Evolutionary conservation across 2,797 vertebrate species (phyloP).

Genomic region (Hephaestus fuliginosus): DNA sequence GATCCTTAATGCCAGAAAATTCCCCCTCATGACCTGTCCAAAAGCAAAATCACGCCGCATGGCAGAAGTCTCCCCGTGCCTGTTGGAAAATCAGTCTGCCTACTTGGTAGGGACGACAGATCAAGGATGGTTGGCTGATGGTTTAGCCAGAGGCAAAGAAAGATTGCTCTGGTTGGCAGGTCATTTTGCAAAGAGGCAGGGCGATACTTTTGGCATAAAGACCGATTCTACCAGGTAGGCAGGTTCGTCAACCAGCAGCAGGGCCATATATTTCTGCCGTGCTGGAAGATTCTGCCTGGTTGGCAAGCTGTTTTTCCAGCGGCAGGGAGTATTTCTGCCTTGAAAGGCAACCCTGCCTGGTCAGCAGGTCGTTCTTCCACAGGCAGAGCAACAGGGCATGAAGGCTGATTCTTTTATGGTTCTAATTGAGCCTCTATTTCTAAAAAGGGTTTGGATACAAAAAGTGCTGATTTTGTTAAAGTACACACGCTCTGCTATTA

Average conservation of each 20-base stretch:
- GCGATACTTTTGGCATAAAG: constrained; percentile 30
- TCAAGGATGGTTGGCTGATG: background rate
- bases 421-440: constrained; percentile 12
- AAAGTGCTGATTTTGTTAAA: background rate
- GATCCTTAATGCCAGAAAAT: background rate
- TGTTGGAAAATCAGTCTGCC: constrained; percentile 28
- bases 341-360: constrained; percentile 13
- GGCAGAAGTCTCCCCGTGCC: background rate
- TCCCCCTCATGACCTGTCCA: background rate
- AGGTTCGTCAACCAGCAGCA: constrained; percentile 7
- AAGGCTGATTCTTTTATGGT: constrained; percentile 3
- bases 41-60: background rate
- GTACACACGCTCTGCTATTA: too few species aligned
- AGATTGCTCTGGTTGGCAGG: constrained; percentile 27
- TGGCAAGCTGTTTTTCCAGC: constrained; percentile 25
- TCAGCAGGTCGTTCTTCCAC: constrained; percentile 38
- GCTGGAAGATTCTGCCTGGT: constrained; percentile 20
- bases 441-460: constrained; percentile 16
- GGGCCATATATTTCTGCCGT: background rate
- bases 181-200: constrained; percentile 28
- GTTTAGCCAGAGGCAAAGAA: constrained; percentile 32
- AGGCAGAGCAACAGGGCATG: constrained; percentile 23
- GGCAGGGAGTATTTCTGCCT: constrained; percentile 30
- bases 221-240: constrained; percentile 12
- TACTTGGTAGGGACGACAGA: background rate